phyloP scores from a whole-genome alignment of 2,113 vertebrate genomes.

The Pterophyllum scalare region DNA sequence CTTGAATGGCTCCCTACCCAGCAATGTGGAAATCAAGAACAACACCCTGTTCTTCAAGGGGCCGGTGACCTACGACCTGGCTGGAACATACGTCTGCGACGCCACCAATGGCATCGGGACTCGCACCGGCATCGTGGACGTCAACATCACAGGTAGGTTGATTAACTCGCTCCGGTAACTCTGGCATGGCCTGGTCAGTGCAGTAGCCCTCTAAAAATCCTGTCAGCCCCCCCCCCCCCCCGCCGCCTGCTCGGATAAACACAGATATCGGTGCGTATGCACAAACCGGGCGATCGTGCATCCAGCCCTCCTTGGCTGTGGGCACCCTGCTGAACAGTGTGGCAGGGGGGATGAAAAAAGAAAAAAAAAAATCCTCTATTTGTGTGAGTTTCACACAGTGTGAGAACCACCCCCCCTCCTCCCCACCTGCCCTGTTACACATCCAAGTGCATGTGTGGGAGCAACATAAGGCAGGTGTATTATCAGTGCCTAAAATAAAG shows the following conservation, averaged over 20 bases:
- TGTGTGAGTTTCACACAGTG: slow-evolving; percentile 33
- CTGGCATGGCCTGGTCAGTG: slow-evolving; percentile 47
- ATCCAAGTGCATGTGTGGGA: slow-evolving; percentile 50
- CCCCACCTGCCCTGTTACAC: slow-evolving; percentile 1
- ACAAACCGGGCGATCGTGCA: slow-evolving; percentile 7
- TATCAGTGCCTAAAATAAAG: slow-evolving; percentile 66
- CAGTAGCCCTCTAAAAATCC: slow-evolving; percentile 27
- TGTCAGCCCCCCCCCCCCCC: background rate
- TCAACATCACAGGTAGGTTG: slow-evolving; percentile 96
- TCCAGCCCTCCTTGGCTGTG: slow-evolving; percentile 17
- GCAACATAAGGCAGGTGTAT: slow-evolving; percentile 56
- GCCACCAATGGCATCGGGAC: slow-evolving; percentile 95
- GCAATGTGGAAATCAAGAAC: slow-evolving; percentile 92
- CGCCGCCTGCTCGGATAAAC: background rate
- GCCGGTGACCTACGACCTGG: slow-evolving; percentile 88
- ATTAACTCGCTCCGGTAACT: background rate
- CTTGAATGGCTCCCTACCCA: slow-evolving; percentile 92
- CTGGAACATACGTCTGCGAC: slow-evolving; percentile 93
- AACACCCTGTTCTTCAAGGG: slow-evolving; percentile 95
- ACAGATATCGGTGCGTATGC: background rate
- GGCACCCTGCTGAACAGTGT: slow-evolving; percentile 24
- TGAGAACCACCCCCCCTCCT: slow-evolving; percentile 27
- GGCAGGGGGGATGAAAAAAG: slow-evolving; percentile 21
- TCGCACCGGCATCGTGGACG: slow-evolving; percentile 91
- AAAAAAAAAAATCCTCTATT: background rate